phyloP scores from a whole-genome alignment of 2,888 invertebrate species.

The Cephus pygmeus region DNA sequence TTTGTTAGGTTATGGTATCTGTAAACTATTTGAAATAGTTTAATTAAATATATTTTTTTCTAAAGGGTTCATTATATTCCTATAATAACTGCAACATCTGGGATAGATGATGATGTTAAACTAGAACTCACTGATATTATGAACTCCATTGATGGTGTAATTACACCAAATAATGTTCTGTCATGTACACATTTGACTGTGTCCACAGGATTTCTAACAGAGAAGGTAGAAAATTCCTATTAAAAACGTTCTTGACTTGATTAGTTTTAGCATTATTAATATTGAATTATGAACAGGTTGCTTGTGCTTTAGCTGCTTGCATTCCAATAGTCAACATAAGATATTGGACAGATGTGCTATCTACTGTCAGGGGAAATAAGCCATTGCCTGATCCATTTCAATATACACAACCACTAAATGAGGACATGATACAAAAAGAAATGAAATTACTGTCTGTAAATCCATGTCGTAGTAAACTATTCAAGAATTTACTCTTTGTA shows the following conservation, averaged over 20 bases:
- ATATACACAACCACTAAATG: slow-evolving; percentile 6
- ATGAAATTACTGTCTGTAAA: neutral
- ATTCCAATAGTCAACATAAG: slow-evolving; percentile 14
- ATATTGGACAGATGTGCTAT: slow-evolving; percentile 20
- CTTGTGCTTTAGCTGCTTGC: slow-evolving; percentile 17
- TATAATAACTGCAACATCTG: slow-evolving; percentile 1
- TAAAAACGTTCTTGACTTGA: neutral
- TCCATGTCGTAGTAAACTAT: neutral
- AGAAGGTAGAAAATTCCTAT: neutral
- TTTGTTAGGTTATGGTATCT: neutral
- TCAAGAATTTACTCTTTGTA: slow-evolving; percentile 2
- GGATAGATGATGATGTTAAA: neutral
- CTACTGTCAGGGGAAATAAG: slow-evolving; percentile 3
- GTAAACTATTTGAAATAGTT: neutral
- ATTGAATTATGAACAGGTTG: slow-evolving; percentile 7
- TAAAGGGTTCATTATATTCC: neutral
- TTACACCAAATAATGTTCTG: neutral
- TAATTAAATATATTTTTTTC: neutral
- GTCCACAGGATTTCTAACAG: neutral
- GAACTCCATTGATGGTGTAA: neutral
- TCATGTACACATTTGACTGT: neutral
- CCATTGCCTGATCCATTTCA: slow-evolving; percentile 16
- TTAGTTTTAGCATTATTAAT: neutral
- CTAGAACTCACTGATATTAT: neutral
- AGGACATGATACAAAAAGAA: neutral